These are phyloP conservation scores for Drosophila prostipennis DNA, from an alignment of 2,888 invertebrate species.

Conservation along the genomic window DNA sequence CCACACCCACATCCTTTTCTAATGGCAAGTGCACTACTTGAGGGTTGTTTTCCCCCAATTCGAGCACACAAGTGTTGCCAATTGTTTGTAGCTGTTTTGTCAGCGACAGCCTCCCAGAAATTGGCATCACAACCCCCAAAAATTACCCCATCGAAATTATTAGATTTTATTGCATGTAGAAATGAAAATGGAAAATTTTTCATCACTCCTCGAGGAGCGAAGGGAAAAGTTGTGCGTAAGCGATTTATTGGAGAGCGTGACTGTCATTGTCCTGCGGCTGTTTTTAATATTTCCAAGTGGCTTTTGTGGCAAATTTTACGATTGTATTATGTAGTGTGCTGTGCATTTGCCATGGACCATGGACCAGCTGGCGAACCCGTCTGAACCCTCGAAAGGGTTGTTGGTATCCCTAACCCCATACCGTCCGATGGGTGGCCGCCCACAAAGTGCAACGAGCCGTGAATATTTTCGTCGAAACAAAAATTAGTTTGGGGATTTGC, in stretches of 20 bases:
- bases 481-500: constrained; percentile 81
- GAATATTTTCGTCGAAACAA: constrained; percentile 74
- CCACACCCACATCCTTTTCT: constrained; percentile 7
- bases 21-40: constrained; percentile 64
- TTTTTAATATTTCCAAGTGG: constrained; percentile 77
- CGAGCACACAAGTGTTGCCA: constrained; percentile 73
- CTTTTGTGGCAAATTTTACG: constrained; percentile 57
- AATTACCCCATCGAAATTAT: constrained; percentile 58
- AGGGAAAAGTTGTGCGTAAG: constrained; percentile 36
- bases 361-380: constrained; percentile 54
- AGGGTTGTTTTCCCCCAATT: constrained; percentile 52
- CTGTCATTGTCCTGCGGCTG: constrained; percentile 46
- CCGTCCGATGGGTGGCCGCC: not conserved
- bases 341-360: constrained; percentile 40
- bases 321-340: constrained; percentile 39
- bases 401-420: constrained; percentile 7
- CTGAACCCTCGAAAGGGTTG: constrained; percentile 57
- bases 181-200: constrained; percentile 63
- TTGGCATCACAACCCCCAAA: constrained; percentile 34
- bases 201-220: constrained; percentile 18
- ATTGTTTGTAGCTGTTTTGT: constrained; percentile 75
- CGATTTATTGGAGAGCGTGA: constrained; percentile 70
- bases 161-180: constrained; percentile 65
- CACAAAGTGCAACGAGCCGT: constrained; percentile 68
- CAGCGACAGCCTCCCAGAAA: constrained; percentile 45